These are phyloP conservation scores for Asarcornis scutulata DNA, from an alignment of 2,113 vertebrate genomes.

Conservation along the genomic window DNA sequence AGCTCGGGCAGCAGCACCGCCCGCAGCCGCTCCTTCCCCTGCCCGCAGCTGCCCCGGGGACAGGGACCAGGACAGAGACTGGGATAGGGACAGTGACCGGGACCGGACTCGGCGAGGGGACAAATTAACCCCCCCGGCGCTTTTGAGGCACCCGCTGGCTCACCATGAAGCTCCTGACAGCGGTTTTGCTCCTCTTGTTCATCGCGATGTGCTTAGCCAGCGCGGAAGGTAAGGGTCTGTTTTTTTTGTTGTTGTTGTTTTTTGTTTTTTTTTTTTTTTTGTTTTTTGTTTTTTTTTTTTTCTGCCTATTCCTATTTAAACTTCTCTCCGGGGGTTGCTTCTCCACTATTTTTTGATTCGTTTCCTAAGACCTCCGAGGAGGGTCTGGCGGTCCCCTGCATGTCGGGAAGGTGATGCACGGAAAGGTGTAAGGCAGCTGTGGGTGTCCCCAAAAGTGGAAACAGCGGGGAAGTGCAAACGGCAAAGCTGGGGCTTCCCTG, in stretches of 20 bases:
- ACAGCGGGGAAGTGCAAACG: neutral
- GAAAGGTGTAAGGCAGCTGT: neutral
- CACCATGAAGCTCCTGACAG: constrained; percentile 91
- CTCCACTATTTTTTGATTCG: neutral
- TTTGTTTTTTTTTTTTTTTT: no score
- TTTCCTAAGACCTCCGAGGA: neutral
- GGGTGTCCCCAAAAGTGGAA: neutral
- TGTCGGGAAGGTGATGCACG: fast-evolving
- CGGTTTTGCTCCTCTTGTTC: constrained; percentile 85
- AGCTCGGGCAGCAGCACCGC: neutral
- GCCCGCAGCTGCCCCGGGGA: neutral
- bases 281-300: neutral
- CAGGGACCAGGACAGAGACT: neutral
- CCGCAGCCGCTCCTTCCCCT: neutral
- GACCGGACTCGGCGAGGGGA: neutral
- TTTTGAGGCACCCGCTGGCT: constrained; percentile 31
- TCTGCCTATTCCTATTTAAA: neutral
- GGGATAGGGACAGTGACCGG: neutral
- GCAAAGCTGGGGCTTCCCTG: neutral
- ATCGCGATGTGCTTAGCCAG: constrained; percentile 85
- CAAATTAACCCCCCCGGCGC: neutral
- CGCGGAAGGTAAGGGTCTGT: constrained; percentile 86
- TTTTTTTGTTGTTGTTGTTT: neutral
- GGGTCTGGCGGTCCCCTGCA: neutral
- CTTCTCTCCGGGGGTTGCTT: neutral